phyloP scores from a whole-genome alignment of 2,888 invertebrate genomes.

The Pristionchus arcanus region DNA sequence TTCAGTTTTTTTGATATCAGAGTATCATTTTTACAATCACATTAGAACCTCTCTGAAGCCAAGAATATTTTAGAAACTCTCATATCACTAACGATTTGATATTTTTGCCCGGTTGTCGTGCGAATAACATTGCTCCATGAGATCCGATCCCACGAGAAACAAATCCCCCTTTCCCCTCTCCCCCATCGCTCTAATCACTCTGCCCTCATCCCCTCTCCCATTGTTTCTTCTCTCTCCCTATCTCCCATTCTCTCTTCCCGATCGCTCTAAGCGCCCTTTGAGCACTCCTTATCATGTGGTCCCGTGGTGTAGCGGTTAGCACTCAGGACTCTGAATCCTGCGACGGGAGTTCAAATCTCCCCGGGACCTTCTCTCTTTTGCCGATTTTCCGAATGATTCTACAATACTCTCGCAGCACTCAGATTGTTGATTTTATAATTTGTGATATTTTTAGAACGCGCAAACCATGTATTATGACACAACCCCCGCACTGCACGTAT shows the following conservation, averaged over 20 bases:
- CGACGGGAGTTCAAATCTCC: slow-evolving; percentile 61
- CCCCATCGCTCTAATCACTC: neutral
- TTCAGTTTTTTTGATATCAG: too few species aligned
- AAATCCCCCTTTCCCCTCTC: neutral
- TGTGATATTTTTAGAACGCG: too few species aligned
- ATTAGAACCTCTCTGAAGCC: too few species aligned
- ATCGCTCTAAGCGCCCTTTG: slow-evolving; percentile 27
- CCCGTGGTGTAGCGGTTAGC: slow-evolving; percentile 66
- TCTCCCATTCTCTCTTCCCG: neutral
- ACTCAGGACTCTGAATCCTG: slow-evolving; percentile 67
- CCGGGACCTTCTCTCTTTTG: slow-evolving; percentile 43
- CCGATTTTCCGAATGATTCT: neutral
- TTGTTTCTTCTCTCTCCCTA: neutral
- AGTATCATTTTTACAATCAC: too few species aligned
- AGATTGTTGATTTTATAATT: too few species aligned
- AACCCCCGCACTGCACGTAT: too few species aligned
- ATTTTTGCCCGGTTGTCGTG: too few species aligned
- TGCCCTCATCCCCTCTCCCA: neutral
- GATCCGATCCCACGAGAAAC: neutral
- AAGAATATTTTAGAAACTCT: too few species aligned
- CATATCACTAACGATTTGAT: too few species aligned
- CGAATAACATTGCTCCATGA: neutral
- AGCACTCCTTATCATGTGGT: neutral
- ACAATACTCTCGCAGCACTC: neutral
- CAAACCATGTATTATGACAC: too few species aligned